phyloP scores from a whole-genome alignment of 2,797 vertebrate species.

The Karalla daura region DNA sequence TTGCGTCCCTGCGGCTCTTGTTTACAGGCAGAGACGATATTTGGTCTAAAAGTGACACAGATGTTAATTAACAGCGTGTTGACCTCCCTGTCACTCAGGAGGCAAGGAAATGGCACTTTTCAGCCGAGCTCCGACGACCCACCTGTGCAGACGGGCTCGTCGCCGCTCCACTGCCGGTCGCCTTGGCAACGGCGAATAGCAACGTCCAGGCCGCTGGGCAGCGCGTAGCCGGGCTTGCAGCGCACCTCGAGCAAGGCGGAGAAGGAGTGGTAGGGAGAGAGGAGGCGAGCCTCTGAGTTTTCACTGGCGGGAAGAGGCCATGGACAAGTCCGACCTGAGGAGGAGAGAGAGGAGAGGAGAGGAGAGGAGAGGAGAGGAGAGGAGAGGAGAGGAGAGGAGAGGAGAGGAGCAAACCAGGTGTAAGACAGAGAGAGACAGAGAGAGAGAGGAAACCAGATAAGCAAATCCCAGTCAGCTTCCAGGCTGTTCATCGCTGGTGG shows the following conservation, averaged over 20 bases:
- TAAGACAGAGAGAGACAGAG: slow-evolving; percentile 16
- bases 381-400: slow-evolving; percentile 1
- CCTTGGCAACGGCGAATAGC: slow-evolving; percentile 87
- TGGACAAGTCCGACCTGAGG: slow-evolving; percentile 84
- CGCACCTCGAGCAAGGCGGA: slow-evolving; percentile 85
- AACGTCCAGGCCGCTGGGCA: slow-evolving; percentile 76
- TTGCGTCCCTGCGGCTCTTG: not conserved
- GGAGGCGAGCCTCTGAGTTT: slow-evolving; percentile 70
- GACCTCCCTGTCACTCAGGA: not conserved
- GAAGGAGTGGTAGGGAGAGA: slow-evolving; percentile 83
- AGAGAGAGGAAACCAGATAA: slow-evolving; percentile 6
- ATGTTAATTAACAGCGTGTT: not conserved
- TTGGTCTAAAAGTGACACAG: not conserved
- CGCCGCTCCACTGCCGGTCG: slow-evolving; percentile 87
- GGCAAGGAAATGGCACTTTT: not conserved
- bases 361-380: slow-evolving; percentile 1
- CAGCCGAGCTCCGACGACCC: slow-evolving; percentile 50
- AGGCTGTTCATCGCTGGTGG: slow-evolving; percentile 5
- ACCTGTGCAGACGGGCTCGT: slow-evolving; percentile 85
- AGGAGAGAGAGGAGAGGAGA: slow-evolving; percentile 15
- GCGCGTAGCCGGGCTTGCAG: slow-evolving; percentile 81
- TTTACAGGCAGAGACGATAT: not conserved
- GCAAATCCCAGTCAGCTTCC: slow-evolving; percentile 12
- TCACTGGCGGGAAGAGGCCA: slow-evolving; percentile 81
- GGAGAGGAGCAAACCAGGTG: slow-evolving; percentile 3